Evolutionary conservation across 2,797 vertebrate genomes (phyloP), one percentile per base, ranked within the genome.

Genomic region (Acestrorhynchus altus): DNA sequence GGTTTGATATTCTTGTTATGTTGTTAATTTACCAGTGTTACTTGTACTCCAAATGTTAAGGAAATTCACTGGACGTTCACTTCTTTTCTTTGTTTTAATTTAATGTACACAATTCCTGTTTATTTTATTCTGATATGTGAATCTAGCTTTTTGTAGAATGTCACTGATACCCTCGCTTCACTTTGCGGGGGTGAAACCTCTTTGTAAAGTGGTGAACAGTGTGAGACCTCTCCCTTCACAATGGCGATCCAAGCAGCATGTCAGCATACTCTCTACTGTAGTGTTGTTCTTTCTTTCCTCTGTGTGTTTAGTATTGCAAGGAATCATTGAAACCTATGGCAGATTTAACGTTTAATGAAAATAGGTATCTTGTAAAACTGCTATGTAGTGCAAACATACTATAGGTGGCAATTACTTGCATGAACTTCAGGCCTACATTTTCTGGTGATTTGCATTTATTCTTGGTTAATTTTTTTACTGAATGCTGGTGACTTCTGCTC

Each of bases 381-480:
- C 90, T 89, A 86, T 81, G 76, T 88, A 76, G 88, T 92, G 88
- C 85, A 92, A 85, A 88, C 83, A 86, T 76, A 84, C 85, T 80
- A 80, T 92, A 85, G 83, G 84, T 87, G 89, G 84, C 87, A 86
- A 88, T 90, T 91, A 72, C 89, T 84, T 91, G 93, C 93, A 94
- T 94, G 93, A 91, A 78, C 83, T 83, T 89, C 77, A 76, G 86
- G 82, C 28, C 83, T 83, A 84, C 39, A 78, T 77, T 78, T 81
- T 79, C 87, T 84, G 80, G 81, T 89, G 89, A 83, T 76, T 75
- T 63, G 61, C 70, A 72, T 80, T 85, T 76, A 73, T 80, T 83
- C 10, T 79, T 70, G 22, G 6, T 76, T 83, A 74, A n/a, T 20
- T 85, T 89, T 89, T 86, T 84, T 86, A 87, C 87, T 90, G 87